Conservation (phyloP, 30 jellyfish, hydroid and myxozoan species). For the Aurelia aurita region DNA sequence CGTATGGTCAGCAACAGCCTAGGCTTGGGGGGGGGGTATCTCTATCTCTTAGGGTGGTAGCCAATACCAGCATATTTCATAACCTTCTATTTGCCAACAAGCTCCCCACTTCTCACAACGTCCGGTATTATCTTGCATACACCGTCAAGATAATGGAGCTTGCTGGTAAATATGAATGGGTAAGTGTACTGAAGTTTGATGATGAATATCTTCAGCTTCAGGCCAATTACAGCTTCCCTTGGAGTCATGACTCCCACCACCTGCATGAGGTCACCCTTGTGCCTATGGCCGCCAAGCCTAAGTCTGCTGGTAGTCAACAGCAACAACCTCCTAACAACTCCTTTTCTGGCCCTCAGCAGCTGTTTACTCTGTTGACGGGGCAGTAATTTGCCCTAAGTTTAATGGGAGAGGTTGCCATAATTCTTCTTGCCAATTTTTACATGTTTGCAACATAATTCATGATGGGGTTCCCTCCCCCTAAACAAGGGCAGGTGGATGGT, state of each 20-base stretch:
- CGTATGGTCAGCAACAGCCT: not conserved
- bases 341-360: not conserved
- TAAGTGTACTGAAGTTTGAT: too few species aligned
- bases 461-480: too few species aligned
- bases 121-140: not conserved
- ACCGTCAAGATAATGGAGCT: too few species aligned
- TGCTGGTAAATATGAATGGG: too few species aligned
- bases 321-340: not conserved
- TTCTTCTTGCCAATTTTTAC: not conserved
- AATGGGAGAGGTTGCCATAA: not conserved
- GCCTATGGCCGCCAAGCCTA: not conserved
- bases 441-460: not conserved
- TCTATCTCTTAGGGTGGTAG: not conserved
- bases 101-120: too few species aligned
- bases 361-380: not conserved
- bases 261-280: constrained; percentile 3
- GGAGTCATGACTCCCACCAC: not conserved
- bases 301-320: not conserved
- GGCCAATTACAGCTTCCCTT: too few species aligned
- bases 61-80: not conserved
- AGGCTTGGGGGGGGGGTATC: not conserved
- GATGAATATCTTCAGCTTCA: too few species aligned
- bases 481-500: not conserved
- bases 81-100: not conserved
- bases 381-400: not conserved